Conservation (phyloP, 2,888 invertebrate species). For the Drosophila multiciliata region DNA sequence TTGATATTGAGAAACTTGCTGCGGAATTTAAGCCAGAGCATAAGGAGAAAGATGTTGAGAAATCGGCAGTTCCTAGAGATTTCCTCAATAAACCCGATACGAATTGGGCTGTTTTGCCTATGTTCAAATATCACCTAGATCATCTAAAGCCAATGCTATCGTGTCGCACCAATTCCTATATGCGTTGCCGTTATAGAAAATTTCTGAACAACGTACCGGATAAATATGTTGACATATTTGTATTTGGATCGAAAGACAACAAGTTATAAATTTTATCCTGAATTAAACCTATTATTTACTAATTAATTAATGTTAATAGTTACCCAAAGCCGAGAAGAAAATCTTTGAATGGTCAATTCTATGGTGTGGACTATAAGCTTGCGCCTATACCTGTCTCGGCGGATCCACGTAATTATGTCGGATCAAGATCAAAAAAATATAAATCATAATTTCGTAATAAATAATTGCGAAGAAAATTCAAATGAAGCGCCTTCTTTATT, state of each 20-base stretch:
- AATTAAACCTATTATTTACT: neutral
- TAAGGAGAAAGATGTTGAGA: conserved; percentile 22
- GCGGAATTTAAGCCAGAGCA: conserved; percentile 57
- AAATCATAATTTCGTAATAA: conserved; percentile 1
- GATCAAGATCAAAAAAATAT: neutral
- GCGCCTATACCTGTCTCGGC: conserved; percentile 69
- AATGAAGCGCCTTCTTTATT: neutral
- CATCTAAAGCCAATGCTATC: conserved; percentile 66
- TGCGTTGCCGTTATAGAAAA: conserved; percentile 46
- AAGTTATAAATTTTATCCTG: conserved; percentile 33
- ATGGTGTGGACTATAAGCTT: conserved; percentile 72
- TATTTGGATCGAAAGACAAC: conserved; percentile 21
- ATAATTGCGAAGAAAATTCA: neutral
- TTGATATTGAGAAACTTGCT: conserved; percentile 57
- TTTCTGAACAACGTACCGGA: conserved; percentile 61
- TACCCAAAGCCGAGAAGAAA: conserved; percentile 59
- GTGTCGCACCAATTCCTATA: conserved; percentile 43
- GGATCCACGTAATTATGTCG: conserved; percentile 46
- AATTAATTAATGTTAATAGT: conserved; percentile 34
- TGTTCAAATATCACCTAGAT: conserved; percentile 61
- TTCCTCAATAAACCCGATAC: conserved; percentile 54
- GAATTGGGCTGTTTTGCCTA: conserved; percentile 68
- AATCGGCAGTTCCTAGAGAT: conserved; percentile 41
- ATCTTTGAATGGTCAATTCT: conserved; percentile 75
- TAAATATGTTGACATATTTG: conserved; percentile 32